These are phyloP conservation scores for Synergus gifuensis DNA, from an alignment of 2,888 invertebrate genomes.

Conservation along the genomic window DNA sequence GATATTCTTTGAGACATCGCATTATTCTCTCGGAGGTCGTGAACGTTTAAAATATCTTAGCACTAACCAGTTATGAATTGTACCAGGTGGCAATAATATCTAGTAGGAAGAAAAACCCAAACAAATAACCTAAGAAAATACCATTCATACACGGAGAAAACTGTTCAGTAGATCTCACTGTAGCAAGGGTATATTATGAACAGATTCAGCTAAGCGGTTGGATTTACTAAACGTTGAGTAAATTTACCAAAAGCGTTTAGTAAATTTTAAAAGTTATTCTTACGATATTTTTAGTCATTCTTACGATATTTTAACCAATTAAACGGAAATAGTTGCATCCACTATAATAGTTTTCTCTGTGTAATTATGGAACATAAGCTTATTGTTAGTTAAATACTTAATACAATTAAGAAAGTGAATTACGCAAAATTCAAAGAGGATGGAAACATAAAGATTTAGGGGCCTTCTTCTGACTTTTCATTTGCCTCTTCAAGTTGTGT, in stretches of 20 bases:
- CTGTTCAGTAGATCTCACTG: no score
- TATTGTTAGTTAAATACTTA: neutral
- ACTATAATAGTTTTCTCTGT: no score
- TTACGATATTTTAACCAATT: no score
- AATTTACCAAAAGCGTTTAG: no score
- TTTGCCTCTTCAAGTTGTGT: constrained; percentile 15
- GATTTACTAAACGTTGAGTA: no score
- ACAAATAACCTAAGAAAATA: neutral
- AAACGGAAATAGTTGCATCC: no score
- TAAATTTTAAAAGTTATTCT: no score
- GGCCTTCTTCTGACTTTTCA: neutral
- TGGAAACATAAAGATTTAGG: constrained; percentile 8
- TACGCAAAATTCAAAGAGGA: neutral
- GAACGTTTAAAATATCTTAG: constrained; percentile 50
- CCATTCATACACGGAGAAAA: no score
- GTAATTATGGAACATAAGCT: neutral
- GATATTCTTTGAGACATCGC: constrained; percentile 51
- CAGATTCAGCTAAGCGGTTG: no score
- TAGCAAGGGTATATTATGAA: no score
- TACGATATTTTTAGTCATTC: no score
- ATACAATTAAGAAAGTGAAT: neutral
- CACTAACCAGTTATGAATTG: constrained; percentile 46
- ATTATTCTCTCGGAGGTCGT: constrained; percentile 54
- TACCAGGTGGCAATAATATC: neutral
- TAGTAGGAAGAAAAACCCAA: no score